Evolutionary conservation across 2,888 invertebrate species (phyloP).

Genomic region (Dasypogon diadema): DNA sequence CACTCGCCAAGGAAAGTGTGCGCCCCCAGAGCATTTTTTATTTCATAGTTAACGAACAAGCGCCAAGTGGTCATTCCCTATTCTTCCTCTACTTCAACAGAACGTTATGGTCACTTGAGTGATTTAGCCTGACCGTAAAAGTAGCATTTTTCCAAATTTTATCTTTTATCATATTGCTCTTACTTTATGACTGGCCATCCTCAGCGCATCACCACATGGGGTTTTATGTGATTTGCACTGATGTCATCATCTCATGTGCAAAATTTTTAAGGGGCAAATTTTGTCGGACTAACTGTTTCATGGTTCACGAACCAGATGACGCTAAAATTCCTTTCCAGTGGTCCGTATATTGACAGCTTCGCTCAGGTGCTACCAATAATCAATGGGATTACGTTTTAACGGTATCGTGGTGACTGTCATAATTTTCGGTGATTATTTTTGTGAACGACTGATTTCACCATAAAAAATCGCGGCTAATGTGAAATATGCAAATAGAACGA

Average conservation of each 20-base stretch:
- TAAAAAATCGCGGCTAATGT: slow-evolving; percentile 20
- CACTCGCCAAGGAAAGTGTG: too few species aligned
- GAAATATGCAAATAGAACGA: slow-evolving; percentile 45
- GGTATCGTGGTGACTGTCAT: slow-evolving; percentile 17
- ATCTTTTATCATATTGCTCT: not conserved
- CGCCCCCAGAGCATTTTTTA: too few species aligned
- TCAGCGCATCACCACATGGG: not conserved
- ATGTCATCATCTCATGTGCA: not conserved
- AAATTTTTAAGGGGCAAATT: not conserved
- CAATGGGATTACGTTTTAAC: slow-evolving; percentile 35
- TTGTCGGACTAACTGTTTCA: slow-evolving; percentile 11
- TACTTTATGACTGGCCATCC: not conserved
- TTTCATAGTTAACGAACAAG: too few species aligned
- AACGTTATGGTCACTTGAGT: not conserved
- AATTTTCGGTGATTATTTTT: not conserved
- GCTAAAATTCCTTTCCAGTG: slow-evolving; percentile 22
- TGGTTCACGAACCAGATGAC: slow-evolving; percentile 15
- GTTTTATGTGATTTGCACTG: not conserved
- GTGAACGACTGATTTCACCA: slow-evolving; percentile 1
- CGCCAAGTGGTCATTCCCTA: too few species aligned
- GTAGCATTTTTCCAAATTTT: not conserved
- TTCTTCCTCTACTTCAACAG: not conserved
- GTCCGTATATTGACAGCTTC: not conserved
- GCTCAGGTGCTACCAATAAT: not conserved
- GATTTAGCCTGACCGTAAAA: not conserved